A percentile compares a stretch with the other conserved stretches of the same genome.
Evolutionary conservation across 2,888 invertebrate species (phyloP).

Genomic region (Cecidostiba fungosa): DNA sequence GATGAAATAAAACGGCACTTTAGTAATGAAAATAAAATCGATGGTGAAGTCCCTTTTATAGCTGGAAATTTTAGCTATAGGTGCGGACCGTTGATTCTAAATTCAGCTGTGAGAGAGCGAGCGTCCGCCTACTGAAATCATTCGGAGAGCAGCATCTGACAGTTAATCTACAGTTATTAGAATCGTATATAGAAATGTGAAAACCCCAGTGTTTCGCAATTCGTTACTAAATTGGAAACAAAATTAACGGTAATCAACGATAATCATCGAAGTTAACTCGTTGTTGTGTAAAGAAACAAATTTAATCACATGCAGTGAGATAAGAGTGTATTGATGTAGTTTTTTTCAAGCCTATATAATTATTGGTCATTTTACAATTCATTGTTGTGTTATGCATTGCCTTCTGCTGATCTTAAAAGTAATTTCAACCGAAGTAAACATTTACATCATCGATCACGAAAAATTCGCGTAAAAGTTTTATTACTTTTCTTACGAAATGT

Average conservation of each 20-base stretch:
- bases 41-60: background rate
- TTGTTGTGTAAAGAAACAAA: background rate
- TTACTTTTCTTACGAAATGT: background rate
- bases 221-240: background rate
- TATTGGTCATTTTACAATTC: background rate
- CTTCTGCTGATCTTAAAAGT: background rate
- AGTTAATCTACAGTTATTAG: background rate
- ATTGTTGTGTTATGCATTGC: background rate
- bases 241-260: slow-evolving; percentile 1
- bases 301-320: background rate
- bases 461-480: background rate
- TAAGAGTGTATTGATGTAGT: background rate
- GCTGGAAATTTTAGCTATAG: too few relatives aligned
- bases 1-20: background rate
- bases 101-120: too few relatives aligned
- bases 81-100: too few relatives aligned
- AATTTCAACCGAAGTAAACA: background rate
- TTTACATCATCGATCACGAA: background rate
- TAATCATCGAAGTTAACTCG: background rate
- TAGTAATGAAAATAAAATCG: background rate
- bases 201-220: background rate
- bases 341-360: background rate
- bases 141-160: background rate
- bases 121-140: background rate
- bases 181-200: background rate